phyloP scores from a whole-genome alignment of 2,797 vertebrate species.

The Prionace glauca region DNA sequence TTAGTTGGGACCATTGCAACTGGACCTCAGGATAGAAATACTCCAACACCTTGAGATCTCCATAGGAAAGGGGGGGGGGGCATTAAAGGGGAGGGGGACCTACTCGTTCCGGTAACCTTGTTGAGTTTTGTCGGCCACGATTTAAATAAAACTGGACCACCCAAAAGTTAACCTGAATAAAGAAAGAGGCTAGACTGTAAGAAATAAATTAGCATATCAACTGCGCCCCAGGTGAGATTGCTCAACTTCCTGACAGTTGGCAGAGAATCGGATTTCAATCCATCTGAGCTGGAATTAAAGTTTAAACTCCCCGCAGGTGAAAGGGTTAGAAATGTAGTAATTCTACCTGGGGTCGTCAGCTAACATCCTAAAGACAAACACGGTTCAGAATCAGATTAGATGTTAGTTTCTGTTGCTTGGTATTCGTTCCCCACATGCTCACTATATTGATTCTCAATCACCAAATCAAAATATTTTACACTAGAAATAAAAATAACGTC shows the following conservation, averaged over 20 bases:
- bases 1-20: background rate
- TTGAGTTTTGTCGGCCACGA: background rate
- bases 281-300: background rate
- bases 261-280: background rate
- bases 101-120: background rate
- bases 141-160: background rate
- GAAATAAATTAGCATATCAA: background rate
- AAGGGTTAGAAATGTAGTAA: background rate
- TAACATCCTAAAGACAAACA: background rate
- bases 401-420: background rate
- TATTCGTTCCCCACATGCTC: background rate
- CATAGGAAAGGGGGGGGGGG: background rate
- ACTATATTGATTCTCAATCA: background rate
- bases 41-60: background rate
- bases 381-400: background rate
- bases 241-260: background rate
- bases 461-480: background rate
- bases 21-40: background rate
- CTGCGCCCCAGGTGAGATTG: background rate
- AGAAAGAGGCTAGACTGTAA: background rate
- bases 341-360: background rate
- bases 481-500: background rate
- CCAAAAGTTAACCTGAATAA: background rate
- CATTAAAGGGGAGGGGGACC: background rate
- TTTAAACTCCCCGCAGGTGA: background rate